Base-by-base conservation (phyloP, 2,113 vertebrate species). In the Elanus axillaris region DNA sequence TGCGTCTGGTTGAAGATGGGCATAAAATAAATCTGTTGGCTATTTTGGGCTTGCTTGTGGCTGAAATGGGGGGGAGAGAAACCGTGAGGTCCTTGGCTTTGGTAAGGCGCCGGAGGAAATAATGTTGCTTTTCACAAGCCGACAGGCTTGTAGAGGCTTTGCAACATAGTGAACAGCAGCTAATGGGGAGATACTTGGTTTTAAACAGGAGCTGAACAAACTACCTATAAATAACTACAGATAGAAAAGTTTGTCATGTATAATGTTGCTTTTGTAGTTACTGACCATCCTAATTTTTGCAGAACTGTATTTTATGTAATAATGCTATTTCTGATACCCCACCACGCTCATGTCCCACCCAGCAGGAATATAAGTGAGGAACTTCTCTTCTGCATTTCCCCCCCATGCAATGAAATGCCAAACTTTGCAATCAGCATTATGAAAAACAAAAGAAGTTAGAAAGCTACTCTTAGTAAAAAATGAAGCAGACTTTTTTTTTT, bases 291-390 rank as follows among this genome's bases (percentile, higher is more conserved):
- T 19, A 0, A 38, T 38, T 81, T 64, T 29, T 96, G 42, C 42
- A 76, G 55, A 23, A 42, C 11, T 25, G 16, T 60, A 6, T 31
- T 1, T 7, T 21, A 27, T 4, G 5, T 67, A 74, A 3, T 38
- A n/a, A 18, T 4, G 1, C 11, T 32, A 1, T 63, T 92, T 62
- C n/a, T 58, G 19, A 10, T 77, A 75, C 16, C 38, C 17, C 3
- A 8, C 2, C 5, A 9, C 1, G 1, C 3, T 48, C 7, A 0
- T 4, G 4, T 67, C 48, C 48, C 21, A 25, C 26, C 48, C 32
- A 32, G 32, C 43, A 64, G 43, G 34, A 40, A 31, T 5, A 6
- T 34, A 52, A 26, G 21, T 73, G 36, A 14, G 53, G 25, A 81
- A 8, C 10, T 50, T 42, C 12, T 86, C 11, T 4, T 47, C 32